Conservation (phyloP, 1,140 invertebrate genomes). For the Drosophila nigrodunni region DNA sequence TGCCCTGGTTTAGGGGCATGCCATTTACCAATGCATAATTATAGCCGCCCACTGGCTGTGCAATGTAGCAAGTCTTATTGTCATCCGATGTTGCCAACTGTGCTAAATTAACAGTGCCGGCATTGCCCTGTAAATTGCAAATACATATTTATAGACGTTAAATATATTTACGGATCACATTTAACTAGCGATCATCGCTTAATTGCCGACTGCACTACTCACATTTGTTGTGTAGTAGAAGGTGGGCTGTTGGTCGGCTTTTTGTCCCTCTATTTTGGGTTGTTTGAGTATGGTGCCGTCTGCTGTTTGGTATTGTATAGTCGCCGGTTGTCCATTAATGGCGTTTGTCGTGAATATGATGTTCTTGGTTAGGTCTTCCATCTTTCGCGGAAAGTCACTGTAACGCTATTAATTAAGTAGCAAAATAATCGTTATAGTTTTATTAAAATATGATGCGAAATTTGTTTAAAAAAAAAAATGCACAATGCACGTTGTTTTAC, state of each 20-base stretch:
- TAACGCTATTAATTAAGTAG: conserved; percentile 26
- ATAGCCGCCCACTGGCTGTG: conserved; percentile 88
- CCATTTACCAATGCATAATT: conserved; percentile 88
- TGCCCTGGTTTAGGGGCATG: conserved; percentile 86
- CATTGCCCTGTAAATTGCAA: conserved; percentile 73
- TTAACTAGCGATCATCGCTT: neutral
- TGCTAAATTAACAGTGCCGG: conserved; percentile 88
- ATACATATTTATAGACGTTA: neutral
- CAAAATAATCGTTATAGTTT: conserved; percentile 2
- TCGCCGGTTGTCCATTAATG: conserved; percentile 80
- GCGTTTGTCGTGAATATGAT: conserved; percentile 83
- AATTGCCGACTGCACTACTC: conserved; percentile 73
- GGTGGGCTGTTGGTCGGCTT: conserved; percentile 86
- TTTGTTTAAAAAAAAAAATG: conserved; percentile 35
- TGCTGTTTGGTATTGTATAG: conserved; percentile 83
- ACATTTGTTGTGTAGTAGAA: conserved; percentile 89
- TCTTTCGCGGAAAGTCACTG: conserved; percentile 52
- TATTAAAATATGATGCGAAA: conserved; percentile 20
- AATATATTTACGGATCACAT: neutral
- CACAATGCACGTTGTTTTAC: conserved; percentile 45
- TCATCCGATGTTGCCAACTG: conserved; percentile 87
- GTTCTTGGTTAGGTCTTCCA: conserved; percentile 84
- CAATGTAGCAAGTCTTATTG: conserved; percentile 89
- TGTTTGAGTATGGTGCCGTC: conserved; percentile 84
- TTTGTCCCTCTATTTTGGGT: conserved; percentile 83